Conservation (phyloP, 2,888 invertebrate genomes). For the Andrena dorsata region DNA sequence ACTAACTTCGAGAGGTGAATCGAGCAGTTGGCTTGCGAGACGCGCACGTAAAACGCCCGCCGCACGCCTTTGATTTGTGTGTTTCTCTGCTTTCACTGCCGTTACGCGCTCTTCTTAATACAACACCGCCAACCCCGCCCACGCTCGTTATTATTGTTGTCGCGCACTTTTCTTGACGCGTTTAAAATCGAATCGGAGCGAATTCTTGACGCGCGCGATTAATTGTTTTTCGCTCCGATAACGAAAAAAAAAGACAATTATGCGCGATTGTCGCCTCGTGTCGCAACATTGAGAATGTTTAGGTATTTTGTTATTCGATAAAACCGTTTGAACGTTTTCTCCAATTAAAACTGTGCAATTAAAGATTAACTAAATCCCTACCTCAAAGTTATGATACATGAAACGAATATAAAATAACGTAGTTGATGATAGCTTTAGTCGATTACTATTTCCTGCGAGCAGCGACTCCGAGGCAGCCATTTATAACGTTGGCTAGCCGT, state of each 20-base stretch:
- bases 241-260: slow-evolving; percentile 5
- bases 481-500: slow-evolving; percentile 32
- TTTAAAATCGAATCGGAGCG: not conserved
- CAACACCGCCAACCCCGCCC: not conserved
- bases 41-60: slow-evolving; percentile 34
- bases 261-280: not conserved
- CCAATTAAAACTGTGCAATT: slow-evolving; percentile 41
- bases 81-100: slow-evolving; percentile 27
- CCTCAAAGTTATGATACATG: slow-evolving; percentile 31
- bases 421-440: slow-evolving; percentile 36
- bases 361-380: slow-evolving; percentile 21
- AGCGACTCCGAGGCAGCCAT: slow-evolving; percentile 31
- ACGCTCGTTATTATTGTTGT: not conserved
- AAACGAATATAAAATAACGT: slow-evolving; percentile 48
- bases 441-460: slow-evolving; percentile 36
- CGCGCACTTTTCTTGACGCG: not conserved
- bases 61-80: slow-evolving; percentile 55
- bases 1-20: slow-evolving; percentile 60
- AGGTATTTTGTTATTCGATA: slow-evolving; percentile 9
- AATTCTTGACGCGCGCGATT: not conserved
- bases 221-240: slow-evolving; percentile 9
- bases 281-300: not conserved
- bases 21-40: slow-evolving; percentile 54
- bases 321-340: slow-evolving; percentile 16
- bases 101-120: not conserved